These are phyloP conservation scores for Apocrypta bakeri DNA, from an alignment of 1,140 invertebrate genomes.

Conservation along the genomic window DNA sequence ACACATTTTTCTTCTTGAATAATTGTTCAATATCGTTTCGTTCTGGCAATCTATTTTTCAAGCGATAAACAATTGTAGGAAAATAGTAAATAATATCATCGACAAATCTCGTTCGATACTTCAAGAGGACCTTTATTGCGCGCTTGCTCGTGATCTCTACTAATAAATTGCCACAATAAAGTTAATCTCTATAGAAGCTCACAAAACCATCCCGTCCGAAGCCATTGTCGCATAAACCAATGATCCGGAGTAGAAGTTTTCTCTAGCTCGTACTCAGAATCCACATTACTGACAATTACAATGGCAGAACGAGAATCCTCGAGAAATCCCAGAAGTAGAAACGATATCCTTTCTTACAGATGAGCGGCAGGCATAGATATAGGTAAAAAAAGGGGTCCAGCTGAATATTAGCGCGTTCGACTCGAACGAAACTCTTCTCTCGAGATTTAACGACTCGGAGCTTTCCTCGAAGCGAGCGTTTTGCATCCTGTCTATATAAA, in stretches of 20 bases:
- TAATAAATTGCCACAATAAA: no score
- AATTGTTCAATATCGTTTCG: no score
- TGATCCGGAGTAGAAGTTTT: background rate
- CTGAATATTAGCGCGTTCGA: background rate
- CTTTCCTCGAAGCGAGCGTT: background rate
- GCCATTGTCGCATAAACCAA: background rate
- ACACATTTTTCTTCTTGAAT: no score
- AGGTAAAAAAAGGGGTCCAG: background rate
- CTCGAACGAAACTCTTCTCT: background rate
- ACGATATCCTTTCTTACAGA: background rate
- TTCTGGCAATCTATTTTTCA: no score
- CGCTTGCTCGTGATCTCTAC: no score
- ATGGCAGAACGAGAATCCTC: no score
- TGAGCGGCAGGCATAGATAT: no score
- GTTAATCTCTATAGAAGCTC: background rate
- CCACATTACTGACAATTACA: background rate
- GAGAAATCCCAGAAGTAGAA: background rate
- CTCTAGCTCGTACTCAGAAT: background rate
- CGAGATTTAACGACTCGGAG: background rate
- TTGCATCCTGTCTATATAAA: background rate
- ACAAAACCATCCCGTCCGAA: background rate
- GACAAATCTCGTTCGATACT: no score
- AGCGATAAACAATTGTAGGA: no score
- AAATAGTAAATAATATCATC: no score
- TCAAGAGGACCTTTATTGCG: no score